Percentiles rank a stretch among this genome's conserved stretches.
These are phyloP conservation scores for Zosterops japonicus DNA, from an alignment of 2,113 vertebrate genomes.

Conservation along the genomic window DNA sequence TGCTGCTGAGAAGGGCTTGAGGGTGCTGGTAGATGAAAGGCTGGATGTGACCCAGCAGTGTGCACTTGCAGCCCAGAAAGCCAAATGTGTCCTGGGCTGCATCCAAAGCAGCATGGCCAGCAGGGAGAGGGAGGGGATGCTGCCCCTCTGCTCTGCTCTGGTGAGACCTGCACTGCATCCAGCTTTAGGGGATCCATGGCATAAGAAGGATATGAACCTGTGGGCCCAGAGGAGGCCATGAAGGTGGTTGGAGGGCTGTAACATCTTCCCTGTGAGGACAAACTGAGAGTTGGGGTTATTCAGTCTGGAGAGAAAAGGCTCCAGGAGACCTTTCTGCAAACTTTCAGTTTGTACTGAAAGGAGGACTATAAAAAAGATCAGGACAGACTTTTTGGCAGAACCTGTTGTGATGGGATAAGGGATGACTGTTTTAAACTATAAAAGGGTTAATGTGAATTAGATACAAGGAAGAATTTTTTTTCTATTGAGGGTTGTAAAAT, in stretches of 20 bases:
- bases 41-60: not conserved
- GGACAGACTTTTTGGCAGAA: not conserved
- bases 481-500: not conserved
- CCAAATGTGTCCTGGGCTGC: not conserved
- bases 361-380: not conserved
- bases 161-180: not conserved
- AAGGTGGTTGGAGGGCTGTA: not conserved
- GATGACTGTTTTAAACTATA: not conserved
- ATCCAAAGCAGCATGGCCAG: not conserved
- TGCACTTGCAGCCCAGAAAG: not conserved
- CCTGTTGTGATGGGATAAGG: not conserved
- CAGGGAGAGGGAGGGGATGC: not conserved
- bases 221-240: not conserved
- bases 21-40: not conserved
- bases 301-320: not conserved
- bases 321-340: not conserved
- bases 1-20: not conserved
- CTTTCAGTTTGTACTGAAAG: not conserved
- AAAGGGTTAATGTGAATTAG: not conserved
- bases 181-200: not conserved
- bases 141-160: not conserved
- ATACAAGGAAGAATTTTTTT: not conserved
- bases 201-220: not conserved
- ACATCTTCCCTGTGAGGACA: rapidly evolving
- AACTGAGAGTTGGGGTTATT: not conserved